Conservation (phyloP, 2,797 vertebrate species). For the Parotocinclus haroldoi region DNA sequence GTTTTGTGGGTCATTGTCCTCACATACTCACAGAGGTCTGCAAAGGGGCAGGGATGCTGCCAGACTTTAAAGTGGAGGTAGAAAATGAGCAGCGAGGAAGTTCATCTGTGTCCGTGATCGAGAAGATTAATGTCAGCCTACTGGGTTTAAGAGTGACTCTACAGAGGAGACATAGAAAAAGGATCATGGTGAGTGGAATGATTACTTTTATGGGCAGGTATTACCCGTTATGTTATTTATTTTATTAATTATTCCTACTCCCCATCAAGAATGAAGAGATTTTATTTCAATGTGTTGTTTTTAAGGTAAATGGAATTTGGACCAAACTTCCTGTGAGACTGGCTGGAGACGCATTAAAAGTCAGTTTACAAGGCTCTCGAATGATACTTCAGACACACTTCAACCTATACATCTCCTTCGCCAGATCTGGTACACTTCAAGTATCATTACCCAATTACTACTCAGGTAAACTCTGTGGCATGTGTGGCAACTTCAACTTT, state of each 20-base stretch:
- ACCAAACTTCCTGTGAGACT: slow-evolving; percentile 70
- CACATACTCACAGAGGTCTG: slow-evolving; percentile 76
- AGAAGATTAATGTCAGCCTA: slow-evolving; percentile 64
- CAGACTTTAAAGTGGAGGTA: slow-evolving; percentile 74
- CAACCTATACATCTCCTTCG: slow-evolving; percentile 70
- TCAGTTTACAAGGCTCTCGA: slow-evolving; percentile 63
- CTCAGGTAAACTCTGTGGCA: slow-evolving; percentile 74
- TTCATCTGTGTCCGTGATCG: slow-evolving; percentile 59
- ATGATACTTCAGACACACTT: slow-evolving; percentile 70
- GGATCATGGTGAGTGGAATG: slow-evolving; percentile 71
- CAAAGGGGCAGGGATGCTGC: slow-evolving; percentile 51
- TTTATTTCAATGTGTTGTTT: neutral
- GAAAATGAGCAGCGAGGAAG: slow-evolving; percentile 65
- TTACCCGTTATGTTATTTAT: too few species aligned
- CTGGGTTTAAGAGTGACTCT: slow-evolving; percentile 63
- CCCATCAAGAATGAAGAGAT: too few species aligned
- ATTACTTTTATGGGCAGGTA: neutral
- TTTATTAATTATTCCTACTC: too few species aligned
- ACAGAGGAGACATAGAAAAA: slow-evolving; percentile 58
- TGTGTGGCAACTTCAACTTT: slow-evolving; percentile 83
- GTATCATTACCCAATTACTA: slow-evolving; percentile 70
- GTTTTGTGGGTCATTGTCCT: slow-evolving; percentile 74
- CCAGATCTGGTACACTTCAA: slow-evolving; percentile 67
- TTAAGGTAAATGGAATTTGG: slow-evolving; percentile 77
- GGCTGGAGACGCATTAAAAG: slow-evolving; percentile 51